These are phyloP conservation scores for Coregonus suidteri DNA, from an alignment of 2,797 vertebrate genomes.

Conservation along the genomic window DNA sequence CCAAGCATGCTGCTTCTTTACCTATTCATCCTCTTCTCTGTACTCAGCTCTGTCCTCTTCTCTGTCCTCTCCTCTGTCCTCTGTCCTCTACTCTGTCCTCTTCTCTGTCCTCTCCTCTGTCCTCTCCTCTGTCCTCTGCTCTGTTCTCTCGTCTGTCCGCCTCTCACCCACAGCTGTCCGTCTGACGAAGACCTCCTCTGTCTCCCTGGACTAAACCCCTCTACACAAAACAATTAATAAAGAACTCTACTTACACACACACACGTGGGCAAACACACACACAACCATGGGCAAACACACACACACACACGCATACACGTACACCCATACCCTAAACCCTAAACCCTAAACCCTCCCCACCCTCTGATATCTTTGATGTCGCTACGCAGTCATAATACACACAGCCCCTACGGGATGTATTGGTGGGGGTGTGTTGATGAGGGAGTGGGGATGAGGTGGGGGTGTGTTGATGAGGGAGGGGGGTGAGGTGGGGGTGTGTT, in stretches of 20 bases:
- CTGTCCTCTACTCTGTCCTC: no score
- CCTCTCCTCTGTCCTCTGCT: constrained; percentile 28
- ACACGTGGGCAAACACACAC: not conserved
- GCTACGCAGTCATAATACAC: constrained; percentile 9
- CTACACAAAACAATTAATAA: constrained; percentile 16
- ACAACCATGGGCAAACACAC: constrained; percentile 2
- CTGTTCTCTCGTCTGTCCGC: constrained; percentile 31
- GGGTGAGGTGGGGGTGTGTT: constrained; percentile 31
- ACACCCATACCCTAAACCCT: constrained; percentile 20
- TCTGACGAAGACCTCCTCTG: constrained; percentile 52
- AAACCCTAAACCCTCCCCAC: constrained; percentile 16
- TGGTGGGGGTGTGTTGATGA: not conserved
- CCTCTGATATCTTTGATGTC: not conserved
- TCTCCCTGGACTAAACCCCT: constrained; percentile 54
- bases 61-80: no score
- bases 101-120: no score
- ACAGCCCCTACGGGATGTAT: constrained; percentile 4
- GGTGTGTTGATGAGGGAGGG: not conserved
- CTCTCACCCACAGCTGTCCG: constrained; percentile 70
- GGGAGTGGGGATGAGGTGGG: not conserved
- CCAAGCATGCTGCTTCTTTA: constrained; percentile 72
- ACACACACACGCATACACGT: not conserved
- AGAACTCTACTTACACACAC: constrained; percentile 15
- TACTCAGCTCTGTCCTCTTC: constrained; percentile 16
- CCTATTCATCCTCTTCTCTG: constrained; percentile 69